Conservation (phyloP, 2,113 vertebrate species). For the Eurypyga helias region DNA sequence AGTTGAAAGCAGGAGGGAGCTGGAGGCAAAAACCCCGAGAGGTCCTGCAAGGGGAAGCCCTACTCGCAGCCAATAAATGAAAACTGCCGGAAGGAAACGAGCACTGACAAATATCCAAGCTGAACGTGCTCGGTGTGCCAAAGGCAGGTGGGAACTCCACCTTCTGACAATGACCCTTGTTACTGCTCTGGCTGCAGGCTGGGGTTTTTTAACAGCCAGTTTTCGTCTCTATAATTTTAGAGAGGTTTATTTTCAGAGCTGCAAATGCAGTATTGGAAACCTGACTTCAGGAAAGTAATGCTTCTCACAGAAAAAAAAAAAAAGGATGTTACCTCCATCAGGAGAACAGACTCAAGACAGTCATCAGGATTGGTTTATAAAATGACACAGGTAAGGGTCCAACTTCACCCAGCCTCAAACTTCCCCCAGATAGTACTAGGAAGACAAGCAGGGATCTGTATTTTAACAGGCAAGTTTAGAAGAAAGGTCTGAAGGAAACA, state of each 20-base stretch:
- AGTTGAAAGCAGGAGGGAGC: slow-evolving; percentile 4
- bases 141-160: neutral
- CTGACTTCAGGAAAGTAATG: neutral
- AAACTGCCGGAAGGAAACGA: neutral
- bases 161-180: neutral
- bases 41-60: slow-evolving; percentile 54
- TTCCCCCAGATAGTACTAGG: neutral
- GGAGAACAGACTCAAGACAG: neutral
- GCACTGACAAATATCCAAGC: neutral
- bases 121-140: neutral
- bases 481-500: neutral
- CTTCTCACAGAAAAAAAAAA: neutral
- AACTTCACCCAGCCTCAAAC: neutral
- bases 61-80: slow-evolving; percentile 9
- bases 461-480: neutral
- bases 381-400: neutral
- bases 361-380: neutral
- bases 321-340: neutral
- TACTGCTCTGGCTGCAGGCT: neutral
- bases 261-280: neutral
- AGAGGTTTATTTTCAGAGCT: neutral
- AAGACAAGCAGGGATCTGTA: neutral
- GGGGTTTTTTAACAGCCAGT: neutral
- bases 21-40: slow-evolving; percentile 1
- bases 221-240: neutral